Base-by-base conservation (phyloP, 2,113 vertebrate genomes). In the Saguinus imperator region DNA sequence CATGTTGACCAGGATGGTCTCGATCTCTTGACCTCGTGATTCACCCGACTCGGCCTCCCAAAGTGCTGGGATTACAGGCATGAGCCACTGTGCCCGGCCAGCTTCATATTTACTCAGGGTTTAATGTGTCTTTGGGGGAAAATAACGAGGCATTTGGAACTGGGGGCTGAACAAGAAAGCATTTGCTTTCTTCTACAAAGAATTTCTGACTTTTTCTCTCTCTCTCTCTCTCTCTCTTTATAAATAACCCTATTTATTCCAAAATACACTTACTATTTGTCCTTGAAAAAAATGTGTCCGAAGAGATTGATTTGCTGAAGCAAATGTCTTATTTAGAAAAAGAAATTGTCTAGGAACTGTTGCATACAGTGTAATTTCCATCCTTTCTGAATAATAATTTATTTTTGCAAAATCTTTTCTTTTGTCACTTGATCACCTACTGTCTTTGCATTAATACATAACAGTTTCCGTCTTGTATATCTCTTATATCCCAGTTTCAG, bases 181-280 rank as follows among this genome's bases (percentile, higher is more conserved):
- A 93, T 89, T 96, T 95, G 55, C 94, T 95, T 96, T 96, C 76
- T 86, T 93, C 73, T 70, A 88, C 75, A 94, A 94, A 94, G 79
- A 75, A 79, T 94, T 96, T 87, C 40, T 95, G 50, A 72, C 16
- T 52, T 52, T 52, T 5, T 52, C 23, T 85, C 11, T 89, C 7
- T 61, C 9, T 32, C 17, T 52, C 16, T 52, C 23, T 85, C 11
- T 89, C 7, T 61, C 9, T 32, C 43, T 84, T 90, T 87, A 90
- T 95, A 94, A 95, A 94, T 95, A 92, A 90, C 40, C 21, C 40
- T 87, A 45, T 40, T 76, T 88, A 40, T 96, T 97, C 86, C 66
- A 73, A 96, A 97, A 97, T 91, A 97, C 48, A 76, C 50, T 68
- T 92, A 87, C 80, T 94, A 86, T 96, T 97, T 96, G 27, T 29